Conservation (phyloP, 2,888 invertebrate species). For the Polylopha cassiicola region DNA sequence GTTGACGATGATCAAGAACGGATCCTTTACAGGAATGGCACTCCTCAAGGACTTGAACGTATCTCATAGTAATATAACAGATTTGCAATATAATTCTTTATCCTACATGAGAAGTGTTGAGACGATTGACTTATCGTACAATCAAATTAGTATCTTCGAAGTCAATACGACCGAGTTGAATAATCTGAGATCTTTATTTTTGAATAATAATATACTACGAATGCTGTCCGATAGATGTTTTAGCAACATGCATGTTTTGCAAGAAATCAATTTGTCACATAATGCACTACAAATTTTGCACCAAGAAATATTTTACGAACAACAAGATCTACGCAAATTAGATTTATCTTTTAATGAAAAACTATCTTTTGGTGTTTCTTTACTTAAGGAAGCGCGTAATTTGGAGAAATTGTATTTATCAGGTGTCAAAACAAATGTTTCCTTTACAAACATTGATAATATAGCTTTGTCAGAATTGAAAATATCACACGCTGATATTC, state of each 20-base stretch:
- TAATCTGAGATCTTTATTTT: slow-evolving; percentile 34
- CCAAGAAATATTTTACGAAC: slow-evolving; percentile 33
- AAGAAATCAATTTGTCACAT: slow-evolving; percentile 36
- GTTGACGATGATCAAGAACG: slow-evolving; percentile 41
- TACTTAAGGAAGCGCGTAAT: slow-evolving; percentile 29
- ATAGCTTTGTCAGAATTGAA: slow-evolving; percentile 32
- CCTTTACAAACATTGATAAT: slow-evolving; percentile 31
- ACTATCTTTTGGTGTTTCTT: slow-evolving; percentile 31
- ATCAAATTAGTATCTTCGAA: slow-evolving; percentile 38
- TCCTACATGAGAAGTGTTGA: slow-evolving; percentile 39
- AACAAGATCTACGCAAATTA: slow-evolving; percentile 35
- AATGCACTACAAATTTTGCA: slow-evolving; percentile 38
- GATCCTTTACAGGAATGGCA: slow-evolving; percentile 49
- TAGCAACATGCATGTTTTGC: slow-evolving; percentile 32
- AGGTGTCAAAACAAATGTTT: slow-evolving; percentile 32
- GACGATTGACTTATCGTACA: slow-evolving; percentile 52
- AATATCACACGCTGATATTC: slow-evolving; percentile 37
- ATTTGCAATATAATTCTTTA: slow-evolving; percentile 48
- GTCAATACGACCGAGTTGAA: slow-evolving; percentile 45
- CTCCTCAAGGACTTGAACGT: slow-evolving; percentile 45
- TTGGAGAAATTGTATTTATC: slow-evolving; percentile 40
- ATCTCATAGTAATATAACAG: slow-evolving; percentile 42
- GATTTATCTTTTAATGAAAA: slow-evolving; percentile 51
- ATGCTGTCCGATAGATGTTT: slow-evolving; percentile 33
- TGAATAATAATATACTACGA: slow-evolving; percentile 47